Evolutionary conservation across 2,113 vertebrate species (phyloP), one percentile per base, ranked within the genome.

Genomic region (Chrysochloris asiatica): DNA sequence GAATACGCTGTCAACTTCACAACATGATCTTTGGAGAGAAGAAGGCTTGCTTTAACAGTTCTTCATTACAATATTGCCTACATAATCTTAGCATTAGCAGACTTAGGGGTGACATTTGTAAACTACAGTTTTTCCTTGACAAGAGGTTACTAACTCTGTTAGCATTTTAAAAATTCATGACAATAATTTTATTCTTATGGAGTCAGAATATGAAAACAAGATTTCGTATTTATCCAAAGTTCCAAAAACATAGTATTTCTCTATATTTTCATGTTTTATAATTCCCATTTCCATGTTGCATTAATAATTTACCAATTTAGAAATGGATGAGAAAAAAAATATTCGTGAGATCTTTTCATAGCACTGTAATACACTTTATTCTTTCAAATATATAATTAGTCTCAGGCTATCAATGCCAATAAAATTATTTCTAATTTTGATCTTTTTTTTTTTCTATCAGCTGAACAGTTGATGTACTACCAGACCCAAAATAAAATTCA

Each of bases 1-100:
- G 92, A 96, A 95, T 93, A 95, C 9, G 86, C 97, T 97, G 96
- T 95, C 97, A 97, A 95, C 73, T 88, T 97, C 97, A 92, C 93
- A 96, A 95, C 94, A 88, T 96, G 97, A 96, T 90, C 88, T 91
- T 89, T 61, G 94, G 78, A 73, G 95, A 96, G 81, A 94, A 96
- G 93, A 96, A 94, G 61, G 0, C 36, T 94, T 80, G 92, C 92
- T 97, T 96, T 98, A 97, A 97, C 92, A 96, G 94, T 90, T 96
- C 92, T 96, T 96, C 95, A 92, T 97, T 96, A 65, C 82, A 97
- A 87, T 95, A 94, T 96, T 95, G 94, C 81, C 93, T 92, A 65
- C 88, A 92, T 88, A 91, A 96, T 94, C 95, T 93, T 89, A 92
- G 56, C 75, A 96, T 96, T 97, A 94, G 56, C 84, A 96, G 93